Percentiles rank a stretch among this genome's conserved stretches.
Evolutionary conservation across 2,888 invertebrate genomes (phyloP).

Genomic region (Poecilus cupreus): DNA sequence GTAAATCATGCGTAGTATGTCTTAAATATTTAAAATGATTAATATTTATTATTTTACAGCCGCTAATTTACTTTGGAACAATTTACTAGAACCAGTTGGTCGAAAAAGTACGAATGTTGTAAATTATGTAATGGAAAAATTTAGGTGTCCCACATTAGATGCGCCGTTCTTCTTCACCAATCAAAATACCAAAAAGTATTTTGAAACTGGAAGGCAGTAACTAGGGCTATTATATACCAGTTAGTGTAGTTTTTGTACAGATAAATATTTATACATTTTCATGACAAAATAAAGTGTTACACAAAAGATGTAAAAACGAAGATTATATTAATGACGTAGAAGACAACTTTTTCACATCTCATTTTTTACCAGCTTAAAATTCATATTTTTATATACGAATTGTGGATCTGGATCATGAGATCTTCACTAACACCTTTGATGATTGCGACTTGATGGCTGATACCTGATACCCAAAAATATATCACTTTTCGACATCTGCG

Average conservation of each 20-base stretch:
- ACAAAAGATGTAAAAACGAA: not conserved
- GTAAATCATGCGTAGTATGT: not conserved
- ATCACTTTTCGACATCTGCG: too few species aligned
- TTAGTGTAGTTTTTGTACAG: not conserved
- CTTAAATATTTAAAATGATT: not conserved
- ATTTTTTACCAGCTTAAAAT: not conserved
- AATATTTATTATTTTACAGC: slow-evolving; percentile 72
- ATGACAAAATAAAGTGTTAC: not conserved
- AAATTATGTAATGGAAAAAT: slow-evolving; percentile 77
- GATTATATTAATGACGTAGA: too few species aligned
- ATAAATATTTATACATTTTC: not conserved
- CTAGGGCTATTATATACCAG: slow-evolving; percentile 6
- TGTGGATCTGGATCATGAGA: too few species aligned
- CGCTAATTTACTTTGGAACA: slow-evolving; percentile 84
- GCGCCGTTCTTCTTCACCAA: slow-evolving; percentile 82
- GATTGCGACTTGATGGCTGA: too few species aligned
- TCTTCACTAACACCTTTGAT: too few species aligned
- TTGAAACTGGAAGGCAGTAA: slow-evolving; percentile 72
- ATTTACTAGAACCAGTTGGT: slow-evolving; percentile 82
- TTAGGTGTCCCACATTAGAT: slow-evolving; percentile 77
- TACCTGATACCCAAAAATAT: too few species aligned
- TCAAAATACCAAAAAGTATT: slow-evolving; percentile 74
- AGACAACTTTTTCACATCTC: too few species aligned
- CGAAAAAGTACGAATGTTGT: slow-evolving; percentile 76
- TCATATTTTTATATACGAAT: too few species aligned